Evolutionary conservation across 2,888 invertebrate genomes (phyloP), one percentile per base, ranked within the genome.

Genomic region (Yponomeuta sedellus): DNA sequence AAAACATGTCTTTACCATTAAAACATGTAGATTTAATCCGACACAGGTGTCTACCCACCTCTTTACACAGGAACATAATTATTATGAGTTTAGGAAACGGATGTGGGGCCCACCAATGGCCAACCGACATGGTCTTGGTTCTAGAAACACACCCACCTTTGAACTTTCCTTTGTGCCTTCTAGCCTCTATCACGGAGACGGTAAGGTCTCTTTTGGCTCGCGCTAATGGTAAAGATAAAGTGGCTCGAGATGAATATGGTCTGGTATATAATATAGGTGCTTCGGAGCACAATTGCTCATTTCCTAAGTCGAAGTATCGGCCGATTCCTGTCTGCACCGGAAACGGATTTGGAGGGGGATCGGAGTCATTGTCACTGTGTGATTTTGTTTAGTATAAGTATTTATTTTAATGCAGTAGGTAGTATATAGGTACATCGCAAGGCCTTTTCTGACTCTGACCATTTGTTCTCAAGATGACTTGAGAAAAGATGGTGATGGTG

Each of bases 61-160:
- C 22, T 56, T 10, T n/a, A 34, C 8, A 61, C n/a, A 19, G 10
- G 25, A 57, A 22, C 63, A 63, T 65, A 80, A 82, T 80, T 78
- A 77, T 70, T 76, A 76, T 82, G 77, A 80, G 82, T 83, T 84
- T 80, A 82, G 87, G 87, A 88, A 88, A 82, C 88, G 89, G 89
- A 89, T 83, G 82, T 79, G 70, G 64, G 71, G 72, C 70, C 72
- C 74, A 70, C 85, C 86, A 87, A 85, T 85, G 76, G 80, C 73
- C 71, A 73, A 70, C 73, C 81, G 86, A 86, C 85, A 88, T 80
- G 64, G 12, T 57, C 10, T n/a, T 34, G 62, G 25, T 62, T 62
- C 52, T 16, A 44, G 52, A 22, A 62, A 34, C 62, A 19, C 39
- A 62, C 62, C 44, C 44, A 52, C 44, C 44, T 52, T 52, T 52